Evolutionary conservation across 1,140 invertebrate genomes (phyloP), one percentile per base, ranked within the genome.

Genomic region (Rhopalosiphum maidis): DNA sequence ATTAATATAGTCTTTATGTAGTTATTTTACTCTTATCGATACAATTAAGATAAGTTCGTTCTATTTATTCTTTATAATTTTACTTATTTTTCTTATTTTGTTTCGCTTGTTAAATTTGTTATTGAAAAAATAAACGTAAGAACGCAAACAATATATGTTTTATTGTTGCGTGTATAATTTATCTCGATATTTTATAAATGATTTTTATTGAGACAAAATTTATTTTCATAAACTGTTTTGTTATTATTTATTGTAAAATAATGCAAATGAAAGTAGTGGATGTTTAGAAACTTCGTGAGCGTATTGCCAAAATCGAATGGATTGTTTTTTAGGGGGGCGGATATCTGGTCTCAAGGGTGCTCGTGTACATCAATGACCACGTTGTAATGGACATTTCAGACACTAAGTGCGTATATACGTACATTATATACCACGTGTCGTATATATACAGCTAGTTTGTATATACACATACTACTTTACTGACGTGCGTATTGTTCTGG

Each of bases 401-500:
- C 48, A 89, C n/a, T 89, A 55, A 37, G 43, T 86, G 85, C 23
- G 25, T 86, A 46, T n/a, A 48, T 41, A 15, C 9, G 30, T 43
- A 46, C 37, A 46, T 43, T 22, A 86, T 43, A 22, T 83, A 83
- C 35, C 21, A 22, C 21, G 35, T 43, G 83, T 43, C 6, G 30
- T 82, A 82, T 85, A 43, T 89, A 55, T 89, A 60, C 18, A 21
- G 85, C 41, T 88, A 7, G 9, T 46, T n/a, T 89, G 21, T 30
- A 43, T 11, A 46, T 23, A 23, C 15, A 1, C 30, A 21, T 25
- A 68, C 89, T 22, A 90, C 55, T 60, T 55, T 22, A 90, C 55
- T 60, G 54, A 37, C 54, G 22, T 46, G 37, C 60, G 46, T 86
- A 86, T 93, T 93, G 91, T 93, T 92, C 83, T 93, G 91, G 82